Evolutionary conservation across 1,140 invertebrate genomes (phyloP), one percentile per base, ranked within the genome.

Genomic region (Aporrectodea caliginosa): DNA sequence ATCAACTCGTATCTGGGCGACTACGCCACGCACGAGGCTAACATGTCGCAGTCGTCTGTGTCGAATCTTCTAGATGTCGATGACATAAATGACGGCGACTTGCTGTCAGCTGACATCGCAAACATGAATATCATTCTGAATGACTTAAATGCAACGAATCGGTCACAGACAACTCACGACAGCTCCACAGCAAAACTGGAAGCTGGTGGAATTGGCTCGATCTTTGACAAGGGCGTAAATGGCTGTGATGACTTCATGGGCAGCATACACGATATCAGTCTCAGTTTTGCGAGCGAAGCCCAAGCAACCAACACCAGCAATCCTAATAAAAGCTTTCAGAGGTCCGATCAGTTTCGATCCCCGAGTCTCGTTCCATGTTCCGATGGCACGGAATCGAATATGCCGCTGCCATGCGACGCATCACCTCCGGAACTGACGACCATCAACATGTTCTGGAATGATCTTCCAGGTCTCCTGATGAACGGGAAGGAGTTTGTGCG

Each of bases 381-480:
- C 43, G 43, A 6, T 6, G 43, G 22, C 6, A 58, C 43, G 43
- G 6, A 22, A 22, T 6, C 6, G 43, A 58, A 58, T 22, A 58
- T 58, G 6, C 43, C 22, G 43, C 31, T 68, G 77, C 35, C 34
- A 32, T 31, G 30, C 27, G 30, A 35, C 35, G 32, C 34, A 2
- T 29, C 58, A 1, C 77, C 77, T 32, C 80, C 80, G 0, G 80
- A 81, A 29, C 72, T 81, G 71, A 78, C 76, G 0, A 31, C 76
- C 2, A 85, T 87, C 1, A 87, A 84, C 71, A 84, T 87, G 83
- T 87, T 83, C 80, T 87, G 86, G 85, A 88, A 88, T 83, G 86
- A 87, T 80, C 80, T 88, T 16, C 87, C 86, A 22, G 86, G 86
- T 22, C 85, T 88, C 31, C 84, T 87, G 83, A 85, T 87, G 43